Evolutionary conservation across 1,140 invertebrate genomes (phyloP), one percentile per base, ranked within the genome.

Genomic region (Teleopsis dalmanni): DNA sequence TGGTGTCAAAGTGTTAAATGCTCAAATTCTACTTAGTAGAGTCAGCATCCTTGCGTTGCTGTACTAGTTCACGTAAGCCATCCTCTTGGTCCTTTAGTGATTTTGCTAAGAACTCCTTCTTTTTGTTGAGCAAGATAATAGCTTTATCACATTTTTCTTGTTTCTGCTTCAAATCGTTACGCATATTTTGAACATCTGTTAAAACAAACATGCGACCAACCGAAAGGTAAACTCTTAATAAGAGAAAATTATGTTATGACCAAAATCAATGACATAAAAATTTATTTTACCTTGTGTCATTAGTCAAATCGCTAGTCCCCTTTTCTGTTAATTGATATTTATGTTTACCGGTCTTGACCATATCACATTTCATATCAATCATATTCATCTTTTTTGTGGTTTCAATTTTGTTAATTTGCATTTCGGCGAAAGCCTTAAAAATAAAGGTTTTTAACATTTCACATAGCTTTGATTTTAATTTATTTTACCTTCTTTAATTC

Each of bases 361-460:
- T 58, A 40, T 70, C 62, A 43, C 56, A 62, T 40, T 69, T 66
- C 58, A 67, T 61, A 49, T 71, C 67, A 22, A 71, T 60, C 58
- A 67, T 67, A 35, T 67, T 67, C 19, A 71, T 63, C 52, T 70
- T 70, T 33, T 71, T 71, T 1, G 67, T 59, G 1, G 68, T 70
- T 19, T 70, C 68, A 45, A 69, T 55, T 56, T 69, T 70, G 42
- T 62, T 70, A 8, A 65, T 55, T 57, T 71, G 68, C 67, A 71
- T 69, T 46, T 71, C 67, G 31, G 63, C 62, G 14, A 71, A 71
- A 18, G 68, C 68, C 68, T 71, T 18, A 16, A 53, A 45, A 10
- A 25, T 37, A 29, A 40, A 10, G 29, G 11, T 42, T 22, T 26
- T 38, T 45, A 45, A 14, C 3, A 29, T 25, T 8, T 6, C 3